Percentiles rank a stretch among this genome's conserved stretches.
phyloP scores from a whole-genome alignment of 2,797 vertebrate genomes.

The Periophthalmus magnuspinnatus region DNA sequence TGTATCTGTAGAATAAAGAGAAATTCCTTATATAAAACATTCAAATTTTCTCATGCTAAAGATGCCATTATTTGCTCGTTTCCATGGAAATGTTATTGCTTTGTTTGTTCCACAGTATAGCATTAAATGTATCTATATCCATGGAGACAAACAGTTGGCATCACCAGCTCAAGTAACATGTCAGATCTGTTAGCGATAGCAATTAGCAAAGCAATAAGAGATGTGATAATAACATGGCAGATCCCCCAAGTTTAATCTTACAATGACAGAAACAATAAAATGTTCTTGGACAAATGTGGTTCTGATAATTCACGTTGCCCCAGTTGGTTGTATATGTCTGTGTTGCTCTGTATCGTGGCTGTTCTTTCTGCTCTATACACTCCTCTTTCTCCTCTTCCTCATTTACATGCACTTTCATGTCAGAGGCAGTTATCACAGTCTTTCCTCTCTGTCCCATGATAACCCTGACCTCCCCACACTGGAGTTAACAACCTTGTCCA shows the following conservation, averaged over 20 bases:
- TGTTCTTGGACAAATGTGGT: not conserved
- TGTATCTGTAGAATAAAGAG: too few relatives aligned
- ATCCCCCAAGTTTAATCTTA: too few relatives aligned
- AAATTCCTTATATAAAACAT: too few relatives aligned
- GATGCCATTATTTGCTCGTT: not conserved
- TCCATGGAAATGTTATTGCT: not conserved
- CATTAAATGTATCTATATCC: not conserved
- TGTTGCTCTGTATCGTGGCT: not conserved
- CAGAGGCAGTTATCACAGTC: constrained; percentile 22
- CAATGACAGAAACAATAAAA: not conserved
- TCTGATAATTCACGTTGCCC: not conserved
- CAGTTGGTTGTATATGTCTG: not conserved
- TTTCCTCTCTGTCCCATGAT: constrained; percentile 31
- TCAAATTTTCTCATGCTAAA: too few relatives aligned
- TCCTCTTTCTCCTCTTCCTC: not conserved
- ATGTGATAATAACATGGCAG: too few relatives aligned
- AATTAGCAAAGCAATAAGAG: too few relatives aligned
- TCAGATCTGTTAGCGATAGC: too few relatives aligned
- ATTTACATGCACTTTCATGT: constrained; percentile 27
- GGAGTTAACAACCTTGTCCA: constrained; percentile 65
- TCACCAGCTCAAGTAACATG: too few relatives aligned
- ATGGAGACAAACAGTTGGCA: not conserved
- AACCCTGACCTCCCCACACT: constrained; percentile 51
- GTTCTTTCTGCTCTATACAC: constrained; percentile 2
- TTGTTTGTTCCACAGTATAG: not conserved